Percentiles rank a stretch among this genome's conserved stretches.
phyloP scores from a whole-genome alignment of 2,797 vertebrate species.

The Sarcophilus harrisii region DNA sequence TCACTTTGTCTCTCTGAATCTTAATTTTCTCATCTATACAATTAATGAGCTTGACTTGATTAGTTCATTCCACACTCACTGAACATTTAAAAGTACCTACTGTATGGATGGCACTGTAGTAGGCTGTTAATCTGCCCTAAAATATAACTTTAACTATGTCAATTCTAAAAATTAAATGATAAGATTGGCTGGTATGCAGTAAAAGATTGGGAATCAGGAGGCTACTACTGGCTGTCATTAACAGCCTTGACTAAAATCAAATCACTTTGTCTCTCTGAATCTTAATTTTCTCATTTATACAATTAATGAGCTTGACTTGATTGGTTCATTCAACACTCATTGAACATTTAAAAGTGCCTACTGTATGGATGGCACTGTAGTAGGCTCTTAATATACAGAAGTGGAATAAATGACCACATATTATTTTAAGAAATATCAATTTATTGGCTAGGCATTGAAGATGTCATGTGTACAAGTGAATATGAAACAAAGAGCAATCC shows the following conservation, averaged over 20 bases:
- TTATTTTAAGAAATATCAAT: not conserved
- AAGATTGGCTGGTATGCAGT: not conserved
- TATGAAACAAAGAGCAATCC: not conserved
- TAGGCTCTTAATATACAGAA: not conserved
- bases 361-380: not conserved
- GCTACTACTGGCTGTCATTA: not conserved
- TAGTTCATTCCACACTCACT: not conserved
- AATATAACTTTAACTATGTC: not conserved
- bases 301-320: not conserved
- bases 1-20: not conserved
- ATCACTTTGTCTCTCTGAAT: not conserved
- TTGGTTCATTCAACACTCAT: not conserved
- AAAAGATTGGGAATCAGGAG: not conserved
- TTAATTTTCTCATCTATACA: not conserved
- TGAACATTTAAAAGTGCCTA: not conserved
- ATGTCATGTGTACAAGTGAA: not conserved
- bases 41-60: not conserved
- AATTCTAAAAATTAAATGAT: not conserved
- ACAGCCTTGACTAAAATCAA: not conserved
- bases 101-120: too few species aligned
- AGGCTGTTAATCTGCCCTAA: not conserved
- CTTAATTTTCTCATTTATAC: not conserved
- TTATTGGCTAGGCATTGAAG: not conserved
- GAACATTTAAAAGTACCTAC: not conserved
- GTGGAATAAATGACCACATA: not conserved